phyloP scores from a whole-genome alignment of 1,140 invertebrate genomes.

The Hyles vespertilio region DNA sequence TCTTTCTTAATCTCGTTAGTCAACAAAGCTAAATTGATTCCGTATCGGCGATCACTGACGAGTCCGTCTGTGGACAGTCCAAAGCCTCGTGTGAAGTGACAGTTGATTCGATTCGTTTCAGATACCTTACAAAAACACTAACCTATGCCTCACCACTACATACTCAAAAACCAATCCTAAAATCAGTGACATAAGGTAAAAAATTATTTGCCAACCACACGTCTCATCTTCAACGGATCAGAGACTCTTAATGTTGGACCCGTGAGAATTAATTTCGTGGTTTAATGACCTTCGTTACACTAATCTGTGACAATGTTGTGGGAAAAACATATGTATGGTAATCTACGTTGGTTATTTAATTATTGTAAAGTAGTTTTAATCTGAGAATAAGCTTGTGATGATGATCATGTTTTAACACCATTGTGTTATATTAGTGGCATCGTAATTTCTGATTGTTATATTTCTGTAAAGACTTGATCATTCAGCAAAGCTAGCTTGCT shows the following conservation, averaged over 20 bases:
- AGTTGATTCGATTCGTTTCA: conserved; percentile 51
- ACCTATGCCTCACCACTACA: neutral
- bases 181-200: conserved; percentile 5
- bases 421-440: no score
- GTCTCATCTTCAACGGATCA: conserved; percentile 48
- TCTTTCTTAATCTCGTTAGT: no score
- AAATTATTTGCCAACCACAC: conserved; percentile 34
- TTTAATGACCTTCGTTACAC: conserved; percentile 45
- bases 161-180: neutral
- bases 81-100: conserved; percentile 59
- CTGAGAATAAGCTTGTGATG: no score
- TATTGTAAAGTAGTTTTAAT: neutral
- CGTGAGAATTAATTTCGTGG: conserved; percentile 63
- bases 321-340: conserved; percentile 34
- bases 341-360: conserved; percentile 16
- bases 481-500: no score
- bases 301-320: conserved; percentile 45
- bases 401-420: no score
- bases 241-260: conserved; percentile 47
- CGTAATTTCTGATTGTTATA: no score
- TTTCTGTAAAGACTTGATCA: no score
- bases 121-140: conserved; percentile 23
- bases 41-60: no score
- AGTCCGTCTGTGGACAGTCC: conserved; percentile 38
- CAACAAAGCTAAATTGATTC: no score